These are phyloP conservation scores for Megastigmus dorsalis DNA, from an alignment of 2,888 invertebrate genomes.

Conservation along the genomic window DNA sequence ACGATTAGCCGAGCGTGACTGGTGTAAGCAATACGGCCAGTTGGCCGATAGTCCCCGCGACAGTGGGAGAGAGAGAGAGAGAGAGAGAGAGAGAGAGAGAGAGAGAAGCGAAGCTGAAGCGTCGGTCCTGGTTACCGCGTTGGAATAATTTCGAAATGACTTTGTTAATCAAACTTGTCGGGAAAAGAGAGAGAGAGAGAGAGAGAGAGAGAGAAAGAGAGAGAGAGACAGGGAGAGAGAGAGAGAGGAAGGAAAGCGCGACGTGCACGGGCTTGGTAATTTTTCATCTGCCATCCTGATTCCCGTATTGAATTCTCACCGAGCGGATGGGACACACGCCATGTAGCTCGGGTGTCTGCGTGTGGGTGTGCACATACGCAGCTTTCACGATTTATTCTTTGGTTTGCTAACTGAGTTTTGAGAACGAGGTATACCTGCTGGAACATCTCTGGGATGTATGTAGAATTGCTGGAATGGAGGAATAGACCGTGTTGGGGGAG, in stretches of 20 bases:
- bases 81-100: not conserved
- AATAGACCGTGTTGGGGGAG: no score
- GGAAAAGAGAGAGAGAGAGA: no score
- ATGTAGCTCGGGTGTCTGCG: no score
- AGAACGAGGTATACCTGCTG: no score
- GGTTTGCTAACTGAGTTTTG: no score
- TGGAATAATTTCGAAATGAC: constrained; percentile 36
- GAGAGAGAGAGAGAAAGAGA: no score
- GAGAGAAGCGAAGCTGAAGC: not conserved
- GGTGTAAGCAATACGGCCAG: constrained; percentile 37
- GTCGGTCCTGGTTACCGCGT: not conserved
- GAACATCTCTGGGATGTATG: no score
- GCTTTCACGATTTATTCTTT: no score
- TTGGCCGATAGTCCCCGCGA: not conserved
- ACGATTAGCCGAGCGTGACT: constrained; percentile 52
- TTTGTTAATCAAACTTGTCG: constrained; percentile 35
- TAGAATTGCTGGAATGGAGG: no score
- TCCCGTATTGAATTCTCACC: constrained; percentile 14
- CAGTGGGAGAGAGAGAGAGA: not conserved
- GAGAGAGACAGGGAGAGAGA: no score
- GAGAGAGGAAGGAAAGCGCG: no score
- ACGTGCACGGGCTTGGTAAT: constrained; percentile 39
- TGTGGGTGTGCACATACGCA: no score
- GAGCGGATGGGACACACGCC: not conserved
- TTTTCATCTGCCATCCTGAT: constrained; percentile 23